Conservation (phyloP, 1,140 invertebrate genomes). For the Harlomillsia oculata region DNA sequence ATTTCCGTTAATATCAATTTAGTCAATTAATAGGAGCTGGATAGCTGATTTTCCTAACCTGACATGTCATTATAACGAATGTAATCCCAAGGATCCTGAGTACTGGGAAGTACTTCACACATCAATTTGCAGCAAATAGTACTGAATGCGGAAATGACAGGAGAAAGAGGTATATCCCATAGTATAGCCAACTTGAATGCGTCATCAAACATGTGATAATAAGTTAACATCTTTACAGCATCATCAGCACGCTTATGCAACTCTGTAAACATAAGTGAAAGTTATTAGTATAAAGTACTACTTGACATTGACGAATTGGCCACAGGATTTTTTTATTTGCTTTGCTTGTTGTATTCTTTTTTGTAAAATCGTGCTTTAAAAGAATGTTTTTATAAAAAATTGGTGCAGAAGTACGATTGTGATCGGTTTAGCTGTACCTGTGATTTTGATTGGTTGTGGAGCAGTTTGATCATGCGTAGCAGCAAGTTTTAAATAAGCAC, state of each 20-base stretch:
- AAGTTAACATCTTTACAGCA: constrained; percentile 12
- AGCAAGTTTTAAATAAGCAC: neutral
- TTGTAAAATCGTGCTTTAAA: neutral
- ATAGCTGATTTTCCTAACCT: constrained; percentile 14
- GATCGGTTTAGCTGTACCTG: neutral
- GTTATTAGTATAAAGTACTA: too few species aligned
- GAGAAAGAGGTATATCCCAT: constrained; percentile 12
- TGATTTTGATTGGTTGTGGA: neutral
- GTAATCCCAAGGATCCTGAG: constrained; percentile 30
- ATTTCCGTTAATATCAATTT: neutral
- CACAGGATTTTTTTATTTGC: neutral
- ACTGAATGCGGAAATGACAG: constrained; percentile 12
- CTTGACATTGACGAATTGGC: too few species aligned
- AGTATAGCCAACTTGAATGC: constrained; percentile 25
- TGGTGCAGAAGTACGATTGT: neutral
- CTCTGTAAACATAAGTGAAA: constrained; percentile 10
- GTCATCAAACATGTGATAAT: constrained; percentile 24
- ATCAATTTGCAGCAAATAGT: constrained; percentile 12
- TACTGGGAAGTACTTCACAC: constrained; percentile 9
- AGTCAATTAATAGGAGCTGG: too few species aligned
- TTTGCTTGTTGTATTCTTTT: neutral
- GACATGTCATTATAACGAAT: constrained; percentile 23
- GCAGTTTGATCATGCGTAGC: neutral
- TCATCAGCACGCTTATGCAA: constrained; percentile 9
- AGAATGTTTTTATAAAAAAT: neutral